Conservation (phyloP, 2,113 vertebrate genomes). For the Pollimyrus isidori region DNA sequence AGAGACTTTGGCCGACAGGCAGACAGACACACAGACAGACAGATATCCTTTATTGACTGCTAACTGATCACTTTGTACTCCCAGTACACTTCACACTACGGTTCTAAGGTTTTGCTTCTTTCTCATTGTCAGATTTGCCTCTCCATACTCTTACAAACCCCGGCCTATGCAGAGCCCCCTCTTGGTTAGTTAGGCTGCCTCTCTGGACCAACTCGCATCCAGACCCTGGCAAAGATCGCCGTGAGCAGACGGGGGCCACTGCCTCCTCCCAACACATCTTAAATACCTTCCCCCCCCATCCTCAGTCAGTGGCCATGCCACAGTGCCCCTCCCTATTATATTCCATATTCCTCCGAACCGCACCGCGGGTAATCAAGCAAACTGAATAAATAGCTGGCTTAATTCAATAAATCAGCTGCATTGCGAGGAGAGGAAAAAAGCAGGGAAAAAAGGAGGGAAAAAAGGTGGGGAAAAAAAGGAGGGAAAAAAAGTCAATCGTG, state of each 20-base stretch:
- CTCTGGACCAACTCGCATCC: no score
- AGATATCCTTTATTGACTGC: background rate
- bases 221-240: background rate
- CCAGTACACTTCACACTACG: background rate
- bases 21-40: background rate
- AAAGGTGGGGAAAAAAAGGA: background rate
- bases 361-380: conserved; percentile 5
- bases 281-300: background rate
- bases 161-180: background rate
- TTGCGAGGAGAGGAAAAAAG: background rate
- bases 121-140: background rate
- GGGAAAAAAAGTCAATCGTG: background rate
- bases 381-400: conserved; percentile 16
- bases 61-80: background rate
- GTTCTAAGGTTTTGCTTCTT: background rate
- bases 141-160: background rate
- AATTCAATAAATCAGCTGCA: background rate
- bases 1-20: no score
- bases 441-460: background rate
- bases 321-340: background rate
- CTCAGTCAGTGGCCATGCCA: background rate
- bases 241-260: background rate
- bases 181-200: background rate
- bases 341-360: background rate
- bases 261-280: background rate